A percentile compares a stretch with the other conserved stretches of the same genome.
These are phyloP conservation scores for Drosophila affinis DNA, from an alignment of 2,888 invertebrate species.

Conservation along the genomic window DNA sequence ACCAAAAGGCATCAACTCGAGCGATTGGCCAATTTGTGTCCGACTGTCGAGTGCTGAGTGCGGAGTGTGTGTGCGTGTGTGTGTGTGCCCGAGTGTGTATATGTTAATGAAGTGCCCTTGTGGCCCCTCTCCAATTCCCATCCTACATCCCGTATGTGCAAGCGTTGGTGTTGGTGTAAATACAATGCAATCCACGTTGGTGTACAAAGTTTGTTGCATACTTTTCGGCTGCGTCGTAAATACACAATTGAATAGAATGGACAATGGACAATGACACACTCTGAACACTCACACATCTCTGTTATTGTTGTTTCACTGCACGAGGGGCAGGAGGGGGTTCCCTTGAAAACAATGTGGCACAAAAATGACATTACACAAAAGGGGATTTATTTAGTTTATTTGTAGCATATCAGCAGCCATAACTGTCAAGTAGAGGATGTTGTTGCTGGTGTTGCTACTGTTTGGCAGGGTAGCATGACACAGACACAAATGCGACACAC, in stretches of 20 bases:
- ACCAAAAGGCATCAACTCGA: conserved; percentile 38
- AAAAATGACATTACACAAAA: conserved; percentile 70
- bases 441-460: conserved; percentile 13
- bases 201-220: conserved; percentile 40
- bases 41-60: neutral
- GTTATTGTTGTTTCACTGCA: neutral
- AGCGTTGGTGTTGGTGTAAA: neutral
- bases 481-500: conserved; percentile 30
- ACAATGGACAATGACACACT: conserved; percentile 13
- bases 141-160: neutral
- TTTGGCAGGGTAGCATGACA: conserved; percentile 21
- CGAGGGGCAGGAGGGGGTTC: neutral
- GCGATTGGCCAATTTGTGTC: conserved; percentile 47
- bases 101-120: conserved; percentile 62
- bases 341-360: conserved; percentile 55
- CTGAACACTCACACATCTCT: neutral
- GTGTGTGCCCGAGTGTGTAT: conserved; percentile 11
- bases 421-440: conserved; percentile 67
- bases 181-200: conserved; percentile 1
- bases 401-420: conserved; percentile 77
- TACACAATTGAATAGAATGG: conserved; percentile 55
- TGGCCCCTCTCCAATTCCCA: conserved; percentile 7
- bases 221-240: conserved; percentile 48
- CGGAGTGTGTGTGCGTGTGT: conserved; percentile 4
- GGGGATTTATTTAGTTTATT: conserved; percentile 77